Conservation (phyloP, 1,140 invertebrate species). For the Meloidogyne floridensis region DNA sequence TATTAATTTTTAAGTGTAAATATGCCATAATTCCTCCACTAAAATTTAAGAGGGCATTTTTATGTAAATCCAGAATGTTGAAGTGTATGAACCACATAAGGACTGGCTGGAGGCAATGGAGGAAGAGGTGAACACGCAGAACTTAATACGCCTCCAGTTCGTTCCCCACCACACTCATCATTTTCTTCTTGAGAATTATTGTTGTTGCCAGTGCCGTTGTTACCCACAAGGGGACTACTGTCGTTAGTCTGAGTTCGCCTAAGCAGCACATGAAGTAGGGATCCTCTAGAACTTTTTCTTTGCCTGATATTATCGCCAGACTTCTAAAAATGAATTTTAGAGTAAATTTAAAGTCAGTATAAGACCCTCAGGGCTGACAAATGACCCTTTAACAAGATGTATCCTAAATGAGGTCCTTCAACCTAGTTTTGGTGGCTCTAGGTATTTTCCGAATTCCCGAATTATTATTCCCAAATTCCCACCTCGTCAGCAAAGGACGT, state of each 20-base stretch:
- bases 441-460: too few relatives aligned
- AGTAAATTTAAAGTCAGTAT: too few relatives aligned
- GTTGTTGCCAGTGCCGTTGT: neutral
- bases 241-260: constrained; percentile 22
- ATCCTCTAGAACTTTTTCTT: constrained; percentile 1
- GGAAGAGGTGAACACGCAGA: neutral
- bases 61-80: constrained; percentile 32
- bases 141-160: constrained; percentile 1
- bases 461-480: neutral
- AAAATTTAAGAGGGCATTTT: neutral
- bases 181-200: constrained; percentile 13
- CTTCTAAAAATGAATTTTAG: neutral
- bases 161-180: neutral
- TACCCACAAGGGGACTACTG: constrained; percentile 22
- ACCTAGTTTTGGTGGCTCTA: too few relatives aligned
- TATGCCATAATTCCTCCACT: neutral
- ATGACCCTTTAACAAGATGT: too few relatives aligned
- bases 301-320: neutral
- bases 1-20: neutral
- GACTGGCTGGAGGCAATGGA: constrained; percentile 1
- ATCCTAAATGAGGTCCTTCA: too few relatives aligned
- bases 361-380: too few relatives aligned
- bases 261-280: constrained; percentile 3
- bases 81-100: constrained; percentile 25
- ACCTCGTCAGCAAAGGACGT: neutral